Evolutionary conservation across 2,888 invertebrate genomes (phyloP).

Genomic region (Ectobius pallidus): DNA sequence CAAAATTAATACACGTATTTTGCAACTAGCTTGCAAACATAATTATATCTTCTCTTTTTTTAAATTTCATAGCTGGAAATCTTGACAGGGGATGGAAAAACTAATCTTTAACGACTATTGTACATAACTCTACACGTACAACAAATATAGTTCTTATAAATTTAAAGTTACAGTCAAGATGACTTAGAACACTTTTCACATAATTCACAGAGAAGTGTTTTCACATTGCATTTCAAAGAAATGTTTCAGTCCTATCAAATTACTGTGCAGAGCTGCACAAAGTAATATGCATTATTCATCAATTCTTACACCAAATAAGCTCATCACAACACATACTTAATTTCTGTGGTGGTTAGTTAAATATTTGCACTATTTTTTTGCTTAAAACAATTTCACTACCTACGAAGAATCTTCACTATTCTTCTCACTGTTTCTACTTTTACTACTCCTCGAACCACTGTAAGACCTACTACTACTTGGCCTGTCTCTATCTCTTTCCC

Average conservation of each 20-base stretch:
- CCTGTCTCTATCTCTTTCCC: conserved; percentile 27
- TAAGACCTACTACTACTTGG: conserved; percentile 20
- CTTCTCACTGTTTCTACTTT: conserved; percentile 29
- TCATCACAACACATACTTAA: too few species aligned
- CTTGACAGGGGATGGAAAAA: not conserved
- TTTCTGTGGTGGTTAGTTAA: not conserved
- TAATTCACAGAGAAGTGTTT: too few species aligned
- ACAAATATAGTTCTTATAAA: not conserved
- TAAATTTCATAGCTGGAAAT: not conserved
- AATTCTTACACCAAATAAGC: not conserved
- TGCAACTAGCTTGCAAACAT: not conserved
- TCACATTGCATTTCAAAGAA: too few species aligned
- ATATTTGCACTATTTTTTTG: conserved; percentile 3
- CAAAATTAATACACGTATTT: not conserved
- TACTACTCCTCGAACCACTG: conserved; percentile 19
- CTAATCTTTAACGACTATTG: not conserved
- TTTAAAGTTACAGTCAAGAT: not conserved
- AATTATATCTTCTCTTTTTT: not conserved
- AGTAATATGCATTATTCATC: not conserved
- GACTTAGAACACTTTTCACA: not conserved
- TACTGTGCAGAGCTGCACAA: conserved; percentile 2
- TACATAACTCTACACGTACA: not conserved
- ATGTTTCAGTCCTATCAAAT: not conserved
- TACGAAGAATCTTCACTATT: conserved; percentile 23
- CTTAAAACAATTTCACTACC: not conserved